These are phyloP conservation scores for Drosophila pruinosa DNA, from an alignment of 1,140 invertebrate genomes.

Conservation along the genomic window DNA sequence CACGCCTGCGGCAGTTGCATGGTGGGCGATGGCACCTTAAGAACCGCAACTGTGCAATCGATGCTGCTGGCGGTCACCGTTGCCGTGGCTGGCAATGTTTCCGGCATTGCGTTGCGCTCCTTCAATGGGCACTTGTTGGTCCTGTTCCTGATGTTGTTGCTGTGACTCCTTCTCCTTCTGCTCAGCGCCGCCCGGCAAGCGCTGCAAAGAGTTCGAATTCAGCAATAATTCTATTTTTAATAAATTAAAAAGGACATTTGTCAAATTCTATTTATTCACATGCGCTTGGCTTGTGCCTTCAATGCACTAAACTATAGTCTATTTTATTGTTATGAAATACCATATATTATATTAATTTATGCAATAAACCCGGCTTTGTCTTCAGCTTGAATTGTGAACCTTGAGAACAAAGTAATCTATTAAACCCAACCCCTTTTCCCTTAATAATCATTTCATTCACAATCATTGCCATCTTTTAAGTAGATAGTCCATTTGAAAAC, in stretches of 20 bases:
- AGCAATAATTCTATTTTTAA: neutral
- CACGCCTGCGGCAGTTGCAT: conserved; percentile 66
- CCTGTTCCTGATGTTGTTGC: neutral
- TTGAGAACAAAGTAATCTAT: no score
- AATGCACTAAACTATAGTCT: no score
- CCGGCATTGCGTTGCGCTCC: conserved; percentile 51
- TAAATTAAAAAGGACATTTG: neutral
- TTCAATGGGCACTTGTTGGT: neutral
- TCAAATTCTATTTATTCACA: no score
- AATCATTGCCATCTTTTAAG: no score
- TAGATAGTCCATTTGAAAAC: no score
- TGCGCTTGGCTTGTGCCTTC: no score
- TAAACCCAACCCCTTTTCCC: no score
- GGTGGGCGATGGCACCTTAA: conserved; percentile 68
- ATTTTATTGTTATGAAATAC: no score
- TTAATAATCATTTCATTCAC: no score
- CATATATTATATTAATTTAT: no score
- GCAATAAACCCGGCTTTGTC: no score
- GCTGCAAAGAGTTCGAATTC: conserved; percentile 5
- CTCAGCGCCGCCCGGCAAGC: conserved; percentile 2
- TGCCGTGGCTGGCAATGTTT: conserved; percentile 68
- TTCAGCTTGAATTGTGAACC: no score
- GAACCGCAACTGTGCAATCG: conserved; percentile 70
- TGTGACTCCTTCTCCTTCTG: neutral
- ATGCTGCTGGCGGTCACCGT: conserved; percentile 69